Evolutionary conservation across 2,888 invertebrate genomes (phyloP).

Genomic region (Pheosia tremula): DNA sequence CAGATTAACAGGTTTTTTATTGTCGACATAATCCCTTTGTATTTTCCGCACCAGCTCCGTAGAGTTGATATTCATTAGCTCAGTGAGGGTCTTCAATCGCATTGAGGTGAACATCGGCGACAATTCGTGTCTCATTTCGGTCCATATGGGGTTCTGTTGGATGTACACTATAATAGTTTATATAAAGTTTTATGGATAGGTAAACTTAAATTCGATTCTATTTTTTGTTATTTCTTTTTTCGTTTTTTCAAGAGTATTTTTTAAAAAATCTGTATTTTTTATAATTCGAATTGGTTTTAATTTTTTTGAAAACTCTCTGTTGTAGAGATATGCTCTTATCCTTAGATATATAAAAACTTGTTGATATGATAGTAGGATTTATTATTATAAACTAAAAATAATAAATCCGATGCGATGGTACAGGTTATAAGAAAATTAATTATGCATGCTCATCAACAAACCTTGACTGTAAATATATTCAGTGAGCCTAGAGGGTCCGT

Average conservation of each 20-base stretch:
- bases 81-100: conserved; percentile 55
- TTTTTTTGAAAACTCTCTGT: no score
- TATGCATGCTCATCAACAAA: conserved; percentile 22
- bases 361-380: no score
- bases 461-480: conserved; percentile 67
- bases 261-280: no score
- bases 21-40: conserved; percentile 55
- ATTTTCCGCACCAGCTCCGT: conserved; percentile 59
- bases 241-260: no score
- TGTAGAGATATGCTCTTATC: no score
- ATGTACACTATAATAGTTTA: conserved; percentile 9
- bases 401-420: no score
- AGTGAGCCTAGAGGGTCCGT: conserved; percentile 64
- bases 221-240: no score
- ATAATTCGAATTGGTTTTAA: no score
- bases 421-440: background rate
- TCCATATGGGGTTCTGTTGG: conserved; percentile 64
- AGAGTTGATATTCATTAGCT: conserved; percentile 69
- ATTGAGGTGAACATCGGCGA: conserved; percentile 66
- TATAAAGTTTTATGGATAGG: background rate
- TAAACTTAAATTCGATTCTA: no score
- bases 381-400: no score
- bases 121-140: conserved; percentile 56
- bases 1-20: conserved; percentile 52
- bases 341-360: no score